Percentiles rank a stretch among this genome's conserved stretches.
Evolutionary conservation across 1,140 invertebrate genomes (phyloP).

Genomic region (Chionoecetes opilio): DNA sequence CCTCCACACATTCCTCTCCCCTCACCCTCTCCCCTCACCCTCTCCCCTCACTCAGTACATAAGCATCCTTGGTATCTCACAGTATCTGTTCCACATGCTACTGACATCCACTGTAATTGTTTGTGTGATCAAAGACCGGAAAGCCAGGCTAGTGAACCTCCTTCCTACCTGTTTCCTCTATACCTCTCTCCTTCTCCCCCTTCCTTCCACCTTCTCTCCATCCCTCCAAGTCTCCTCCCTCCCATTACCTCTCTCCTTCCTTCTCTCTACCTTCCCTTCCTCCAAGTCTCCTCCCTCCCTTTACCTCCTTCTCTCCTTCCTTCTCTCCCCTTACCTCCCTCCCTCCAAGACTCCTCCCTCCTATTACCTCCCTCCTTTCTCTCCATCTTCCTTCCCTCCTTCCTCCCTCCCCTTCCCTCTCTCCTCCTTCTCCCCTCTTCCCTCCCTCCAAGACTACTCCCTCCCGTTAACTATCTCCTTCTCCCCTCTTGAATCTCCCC

Average conservation of each 20-base stretch:
- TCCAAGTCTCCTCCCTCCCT: background rate
- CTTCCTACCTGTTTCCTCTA: no score
- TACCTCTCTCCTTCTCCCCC: background rate
- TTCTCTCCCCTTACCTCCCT: background rate
- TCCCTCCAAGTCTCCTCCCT: background rate
- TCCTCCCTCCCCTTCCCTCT: no score
- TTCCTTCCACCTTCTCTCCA: background rate
- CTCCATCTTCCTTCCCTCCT: background rate
- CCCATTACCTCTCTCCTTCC: background rate
- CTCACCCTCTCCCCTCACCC: background rate
- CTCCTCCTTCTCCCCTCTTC: no score
- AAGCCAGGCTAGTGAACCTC: no score
- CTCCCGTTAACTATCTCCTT: no score
- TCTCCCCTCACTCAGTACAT: background rate
- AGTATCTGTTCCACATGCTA: slow-evolving; percentile 13
- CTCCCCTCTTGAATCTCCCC: no score
- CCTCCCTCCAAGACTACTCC: no score
- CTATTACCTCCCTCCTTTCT: background rate
- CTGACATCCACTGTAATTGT: slow-evolving; percentile 20
- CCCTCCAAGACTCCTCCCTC: background rate
- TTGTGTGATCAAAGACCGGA: background rate
- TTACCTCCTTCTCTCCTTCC: background rate
- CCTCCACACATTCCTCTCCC: background rate
- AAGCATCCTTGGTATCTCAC: background rate
- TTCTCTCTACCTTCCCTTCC: background rate